Percentiles rank a stretch among this genome's conserved stretches.
These are phyloP conservation scores for Pogonocichla stellata DNA, from an alignment of 2,113 vertebrate genomes.

Conservation along the genomic window DNA sequence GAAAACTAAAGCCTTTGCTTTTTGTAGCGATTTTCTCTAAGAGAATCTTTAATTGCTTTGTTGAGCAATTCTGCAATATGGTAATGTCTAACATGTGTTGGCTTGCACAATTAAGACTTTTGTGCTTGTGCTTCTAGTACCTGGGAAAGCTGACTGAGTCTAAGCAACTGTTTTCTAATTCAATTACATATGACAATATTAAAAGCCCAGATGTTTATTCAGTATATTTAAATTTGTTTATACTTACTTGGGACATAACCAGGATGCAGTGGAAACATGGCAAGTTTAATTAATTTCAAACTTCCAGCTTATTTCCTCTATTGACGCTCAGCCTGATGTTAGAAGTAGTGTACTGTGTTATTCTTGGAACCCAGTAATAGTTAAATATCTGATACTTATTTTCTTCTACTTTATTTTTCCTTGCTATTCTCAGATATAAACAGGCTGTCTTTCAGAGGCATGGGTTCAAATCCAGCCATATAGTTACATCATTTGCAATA, in stretches of 20 bases:
- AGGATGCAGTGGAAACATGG: constrained; percentile 18
- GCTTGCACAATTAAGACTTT: not conserved
- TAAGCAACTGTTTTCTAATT: not conserved
- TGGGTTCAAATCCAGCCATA: not conserved
- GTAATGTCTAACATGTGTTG: not conserved
- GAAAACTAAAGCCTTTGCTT: not conserved
- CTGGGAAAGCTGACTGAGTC: not conserved
- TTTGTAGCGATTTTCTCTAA: not conserved
- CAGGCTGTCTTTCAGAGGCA: not conserved
- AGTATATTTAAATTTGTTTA: constrained; percentile 40
- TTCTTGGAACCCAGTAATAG: not conserved
- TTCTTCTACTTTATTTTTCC: not conserved
- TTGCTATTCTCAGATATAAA: not conserved
- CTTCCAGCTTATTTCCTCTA: constrained; percentile 21
- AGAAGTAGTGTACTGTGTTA: not conserved
- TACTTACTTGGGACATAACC: constrained; percentile 23
- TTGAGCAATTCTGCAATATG: not conserved
- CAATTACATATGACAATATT: not conserved
- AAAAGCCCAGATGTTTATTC: constrained; percentile 18
- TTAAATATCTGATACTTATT: not conserved
- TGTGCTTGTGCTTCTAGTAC: not conserved
- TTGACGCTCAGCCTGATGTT: not conserved
- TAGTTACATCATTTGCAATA: not conserved
- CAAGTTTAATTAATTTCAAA: constrained; percentile 50
- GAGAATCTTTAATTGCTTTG: not conserved